phyloP scores from a whole-genome alignment of 1,140 invertebrate genomes.

The Melanaphis sacchari region DNA sequence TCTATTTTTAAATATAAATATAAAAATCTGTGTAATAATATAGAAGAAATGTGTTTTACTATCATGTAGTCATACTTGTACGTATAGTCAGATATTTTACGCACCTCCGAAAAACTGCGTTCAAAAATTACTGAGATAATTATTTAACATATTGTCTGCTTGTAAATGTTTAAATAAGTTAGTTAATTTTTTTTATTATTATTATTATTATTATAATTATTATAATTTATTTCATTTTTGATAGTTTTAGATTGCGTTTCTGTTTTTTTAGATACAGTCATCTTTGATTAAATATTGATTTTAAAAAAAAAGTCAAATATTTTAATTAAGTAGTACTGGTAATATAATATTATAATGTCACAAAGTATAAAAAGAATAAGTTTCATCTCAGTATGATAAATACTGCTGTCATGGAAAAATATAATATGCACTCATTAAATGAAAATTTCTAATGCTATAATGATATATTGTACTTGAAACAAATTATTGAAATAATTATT shows the following conservation, averaged over 20 bases:
- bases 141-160: neutral
- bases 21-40: no score
- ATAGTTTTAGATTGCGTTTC: neutral
- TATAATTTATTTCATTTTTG: neutral
- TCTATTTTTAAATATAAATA: neutral
- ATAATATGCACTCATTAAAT: neutral
- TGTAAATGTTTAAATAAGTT: neutral
- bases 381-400: neutral
- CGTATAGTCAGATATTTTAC: no score
- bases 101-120: neutral
- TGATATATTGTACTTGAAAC: neutral
- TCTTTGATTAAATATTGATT: neutral
- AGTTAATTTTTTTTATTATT: no score
- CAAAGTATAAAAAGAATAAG: neutral
- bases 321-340: neutral
- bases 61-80: neutral
- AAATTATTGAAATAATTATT: slow-evolving; percentile 8
- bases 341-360: neutral
- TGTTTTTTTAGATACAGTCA: neutral
- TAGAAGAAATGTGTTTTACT: neutral
- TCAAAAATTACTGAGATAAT: neutral
- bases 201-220: neutral
- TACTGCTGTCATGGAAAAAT: neutral
- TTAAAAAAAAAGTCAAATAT: neutral
- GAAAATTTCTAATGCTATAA: neutral